A percentile compares a stretch with the other conserved stretches of the same genome.
Evolutionary conservation across 2,113 vertebrate genomes (phyloP).

Genomic region (Amphiprion percula): DNA sequence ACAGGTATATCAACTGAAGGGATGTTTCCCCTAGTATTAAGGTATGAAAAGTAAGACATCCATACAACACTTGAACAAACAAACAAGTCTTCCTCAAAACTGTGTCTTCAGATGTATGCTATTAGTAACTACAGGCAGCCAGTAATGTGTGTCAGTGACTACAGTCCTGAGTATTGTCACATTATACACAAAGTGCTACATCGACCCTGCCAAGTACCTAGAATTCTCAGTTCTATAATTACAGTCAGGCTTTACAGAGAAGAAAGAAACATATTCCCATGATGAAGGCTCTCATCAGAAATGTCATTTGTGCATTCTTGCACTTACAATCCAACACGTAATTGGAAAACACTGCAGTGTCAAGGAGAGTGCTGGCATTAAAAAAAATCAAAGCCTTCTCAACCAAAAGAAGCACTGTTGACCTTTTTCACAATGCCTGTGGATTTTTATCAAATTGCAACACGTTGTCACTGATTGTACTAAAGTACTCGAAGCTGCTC

Average conservation of each 20-base stretch:
- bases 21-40: no score
- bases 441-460: slow-evolving; percentile 16
- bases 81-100: neutral
- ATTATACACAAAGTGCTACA: neutral
- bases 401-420: slow-evolving; percentile 1
- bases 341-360: neutral
- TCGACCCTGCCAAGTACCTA: neutral
- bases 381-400: slow-evolving; percentile 14
- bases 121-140: neutral
- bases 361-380: neutral
- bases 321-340: slow-evolving; percentile 3
- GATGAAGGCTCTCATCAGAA: neutral
- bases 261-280: neutral
- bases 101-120: neutral
- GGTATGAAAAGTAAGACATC: neutral
- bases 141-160: neutral
- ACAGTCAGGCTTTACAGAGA: slow-evolving; percentile 6
- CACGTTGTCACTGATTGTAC: neutral
- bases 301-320: neutral
- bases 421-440: slow-evolving; percentile 27
- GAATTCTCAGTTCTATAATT: neutral
- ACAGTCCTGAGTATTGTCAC: no score
- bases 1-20: no score
- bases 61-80: neutral
- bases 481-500: slow-evolving; percentile 10